These are phyloP conservation scores for Carduelis carduelis DNA, from an alignment of 2,797 vertebrate genomes.

Conservation along the genomic window DNA sequence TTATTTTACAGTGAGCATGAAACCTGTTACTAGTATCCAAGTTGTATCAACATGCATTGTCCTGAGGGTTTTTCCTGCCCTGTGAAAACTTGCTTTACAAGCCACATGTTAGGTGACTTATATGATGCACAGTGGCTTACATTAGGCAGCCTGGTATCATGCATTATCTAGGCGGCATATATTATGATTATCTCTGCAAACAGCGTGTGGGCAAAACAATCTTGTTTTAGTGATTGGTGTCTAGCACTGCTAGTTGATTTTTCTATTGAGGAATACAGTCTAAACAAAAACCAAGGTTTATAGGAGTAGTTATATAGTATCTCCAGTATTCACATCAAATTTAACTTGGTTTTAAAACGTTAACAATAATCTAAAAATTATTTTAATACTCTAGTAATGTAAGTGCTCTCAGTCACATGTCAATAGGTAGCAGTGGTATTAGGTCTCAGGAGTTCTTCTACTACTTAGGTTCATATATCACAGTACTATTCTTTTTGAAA, in stretches of 20 bases:
- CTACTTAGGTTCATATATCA: neutral
- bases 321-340: neutral
- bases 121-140: neutral
- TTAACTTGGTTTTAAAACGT: neutral
- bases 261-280: neutral
- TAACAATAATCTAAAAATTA: neutral
- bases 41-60: neutral
- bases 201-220: neutral
- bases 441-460: neutral
- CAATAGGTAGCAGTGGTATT: neutral
- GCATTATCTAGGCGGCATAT: neutral
- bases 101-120: neutral
- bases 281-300: neutral
- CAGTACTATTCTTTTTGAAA: neutral
- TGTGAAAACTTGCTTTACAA: neutral
- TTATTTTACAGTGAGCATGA: neutral
- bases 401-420: neutral
- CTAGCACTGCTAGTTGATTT: neutral
- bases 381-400: neutral
- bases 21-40: neutral
- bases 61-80: neutral
- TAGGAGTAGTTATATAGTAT: neutral
- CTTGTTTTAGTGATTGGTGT: neutral
- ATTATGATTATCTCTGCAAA: neutral
- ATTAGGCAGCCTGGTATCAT: neutral